phyloP scores from a whole-genome alignment of 2,113 vertebrate genomes.

The Ammodytes marinus region DNA sequence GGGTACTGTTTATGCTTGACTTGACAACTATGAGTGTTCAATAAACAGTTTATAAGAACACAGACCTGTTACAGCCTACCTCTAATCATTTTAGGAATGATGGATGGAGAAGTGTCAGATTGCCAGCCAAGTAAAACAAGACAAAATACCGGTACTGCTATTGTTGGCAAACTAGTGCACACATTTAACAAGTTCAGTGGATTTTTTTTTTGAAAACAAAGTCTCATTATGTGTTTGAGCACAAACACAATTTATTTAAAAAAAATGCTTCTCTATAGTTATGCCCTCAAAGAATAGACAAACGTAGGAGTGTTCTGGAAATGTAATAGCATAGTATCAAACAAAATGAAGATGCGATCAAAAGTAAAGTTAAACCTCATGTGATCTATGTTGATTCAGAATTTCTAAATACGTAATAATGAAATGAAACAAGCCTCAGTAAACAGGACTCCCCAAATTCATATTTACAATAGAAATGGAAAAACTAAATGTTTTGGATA shows the following conservation, averaged over 20 bases:
- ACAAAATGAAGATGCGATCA: background rate
- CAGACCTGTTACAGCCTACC: slow-evolving; percentile 35
- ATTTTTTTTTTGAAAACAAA: slow-evolving; percentile 42
- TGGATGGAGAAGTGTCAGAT: slow-evolving; percentile 17
- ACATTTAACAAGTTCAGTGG: slow-evolving; percentile 45
- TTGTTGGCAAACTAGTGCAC: slow-evolving; percentile 1
- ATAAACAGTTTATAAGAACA: slow-evolving; percentile 33
- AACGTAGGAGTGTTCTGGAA: background rate
- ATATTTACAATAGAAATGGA: background rate
- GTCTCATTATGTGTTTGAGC: background rate
- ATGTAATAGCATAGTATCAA: background rate
- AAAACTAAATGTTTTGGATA: background rate
- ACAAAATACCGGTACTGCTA: background rate
- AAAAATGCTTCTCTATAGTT: background rate
- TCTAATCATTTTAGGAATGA: slow-evolving; percentile 48
- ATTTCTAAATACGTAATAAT: background rate
- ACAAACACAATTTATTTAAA: background rate
- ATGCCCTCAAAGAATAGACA: background rate
- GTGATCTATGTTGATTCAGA: background rate
- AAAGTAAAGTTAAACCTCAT: background rate
- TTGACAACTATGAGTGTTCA: slow-evolving; percentile 26
- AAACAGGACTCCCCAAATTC: background rate
- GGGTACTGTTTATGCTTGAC: slow-evolving; percentile 27
- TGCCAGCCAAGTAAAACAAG: slow-evolving; percentile 46
- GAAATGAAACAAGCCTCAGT: background rate